Evolutionary conservation across 2,113 vertebrate genomes (phyloP).

Genomic region (Nettapus auritus): DNA sequence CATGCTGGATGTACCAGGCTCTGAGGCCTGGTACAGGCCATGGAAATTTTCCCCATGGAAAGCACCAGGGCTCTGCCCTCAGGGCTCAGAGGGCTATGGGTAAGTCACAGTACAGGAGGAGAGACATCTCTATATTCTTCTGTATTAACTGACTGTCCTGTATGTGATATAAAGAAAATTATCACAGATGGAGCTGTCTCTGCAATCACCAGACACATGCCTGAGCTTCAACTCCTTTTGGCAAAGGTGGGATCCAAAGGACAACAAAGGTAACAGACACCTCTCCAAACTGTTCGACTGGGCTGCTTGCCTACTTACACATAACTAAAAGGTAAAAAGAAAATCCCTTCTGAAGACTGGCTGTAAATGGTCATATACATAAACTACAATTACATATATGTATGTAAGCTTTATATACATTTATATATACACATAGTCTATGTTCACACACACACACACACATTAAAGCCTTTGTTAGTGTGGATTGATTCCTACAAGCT

Average conservation of each 20-base stretch:
- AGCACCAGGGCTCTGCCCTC: not conserved
- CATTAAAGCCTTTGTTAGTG: not conserved
- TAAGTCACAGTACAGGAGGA: not conserved
- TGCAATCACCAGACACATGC: not conserved
- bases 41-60: not conserved
- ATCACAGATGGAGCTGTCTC: not conserved
- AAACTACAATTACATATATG: not conserved
- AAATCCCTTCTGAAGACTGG: not conserved
- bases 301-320: not conserved
- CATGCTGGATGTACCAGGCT: fast-evolving
- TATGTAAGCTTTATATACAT: not conserved
- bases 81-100: not conserved
- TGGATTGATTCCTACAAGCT: not conserved
- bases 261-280: not conserved
- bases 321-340: not conserved
- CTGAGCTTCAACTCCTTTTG: not conserved
- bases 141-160: not conserved
- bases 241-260: not conserved
- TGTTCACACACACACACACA: not conserved
- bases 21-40: too few relatives aligned
- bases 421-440: not conserved
- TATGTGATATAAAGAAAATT: not conserved
- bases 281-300: not conserved
- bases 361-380: not conserved
- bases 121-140: not conserved